Evolutionary conservation across 2,797 vertebrate genomes (phyloP).

Genomic region (Cynopterus sphinx): DNA sequence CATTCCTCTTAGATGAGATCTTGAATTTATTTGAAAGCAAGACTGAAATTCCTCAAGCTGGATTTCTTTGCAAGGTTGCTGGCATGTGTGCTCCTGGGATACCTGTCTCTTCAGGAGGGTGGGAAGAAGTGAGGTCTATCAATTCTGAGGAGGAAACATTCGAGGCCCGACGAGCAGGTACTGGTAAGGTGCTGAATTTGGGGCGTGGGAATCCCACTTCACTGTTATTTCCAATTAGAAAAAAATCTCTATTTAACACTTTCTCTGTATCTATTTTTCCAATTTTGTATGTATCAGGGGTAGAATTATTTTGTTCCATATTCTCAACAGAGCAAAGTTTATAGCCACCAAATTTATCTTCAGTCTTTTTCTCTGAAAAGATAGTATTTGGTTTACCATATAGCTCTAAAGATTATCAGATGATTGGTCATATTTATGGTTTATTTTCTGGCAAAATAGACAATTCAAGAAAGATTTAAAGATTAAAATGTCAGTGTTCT

Average conservation of each 20-base stretch:
- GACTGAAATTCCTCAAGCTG: background rate
- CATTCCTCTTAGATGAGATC: conserved; percentile 8
- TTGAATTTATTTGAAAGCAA: conserved; percentile 2
- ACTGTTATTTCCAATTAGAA: background rate
- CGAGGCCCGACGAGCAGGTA: background rate
- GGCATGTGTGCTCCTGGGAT: conserved; percentile 63
- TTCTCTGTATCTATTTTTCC: background rate
- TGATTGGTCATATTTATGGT: background rate
- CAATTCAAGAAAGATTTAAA: conserved; percentile 13
- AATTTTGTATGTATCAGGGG: background rate
- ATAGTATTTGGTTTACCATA: background rate
- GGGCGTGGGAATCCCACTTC: background rate
- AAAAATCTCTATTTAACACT: background rate
- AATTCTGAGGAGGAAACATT: conserved; percentile 14
- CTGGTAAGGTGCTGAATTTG: conserved; percentile 69
- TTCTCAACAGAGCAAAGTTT: background rate
- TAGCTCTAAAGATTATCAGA: background rate
- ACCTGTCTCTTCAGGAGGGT: conserved; percentile 60
- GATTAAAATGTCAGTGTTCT: background rate
- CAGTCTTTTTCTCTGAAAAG: background rate
- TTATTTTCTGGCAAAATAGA: background rate
- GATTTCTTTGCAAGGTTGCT: background rate
- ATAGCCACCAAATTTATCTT: background rate
- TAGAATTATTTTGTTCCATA: background rate
- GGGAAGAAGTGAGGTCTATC: conserved; percentile 54